Evolutionary conservation across 2,888 invertebrate genomes (phyloP), one percentile per base, ranked within the genome.

Genomic region (Zaprionus bogoriensis): DNA sequence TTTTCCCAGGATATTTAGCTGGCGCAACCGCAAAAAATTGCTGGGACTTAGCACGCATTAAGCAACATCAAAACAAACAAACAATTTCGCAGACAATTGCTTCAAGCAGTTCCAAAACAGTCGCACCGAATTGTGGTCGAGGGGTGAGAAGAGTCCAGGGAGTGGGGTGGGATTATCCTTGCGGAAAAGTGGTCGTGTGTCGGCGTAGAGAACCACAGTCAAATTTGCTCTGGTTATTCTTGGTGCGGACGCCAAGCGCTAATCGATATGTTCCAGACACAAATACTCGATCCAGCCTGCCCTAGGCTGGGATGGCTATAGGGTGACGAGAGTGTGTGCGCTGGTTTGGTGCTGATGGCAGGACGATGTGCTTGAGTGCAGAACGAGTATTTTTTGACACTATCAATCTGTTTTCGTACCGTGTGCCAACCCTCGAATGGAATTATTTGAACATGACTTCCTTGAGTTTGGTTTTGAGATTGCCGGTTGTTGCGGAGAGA

Each of bases 251-350:
- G 73, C 81, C 66, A 67, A 67, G 36, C 69, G 70, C 83, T 83
- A 87, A 87, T 88, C 87, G 83, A 88, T 88, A 85, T 69, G 71
- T 81, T 81, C 78, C 88, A 88, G 87, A 87, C 72, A 27, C 46
- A 59, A 67, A 54, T 70, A 47, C 70, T 52, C 50, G 25, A 47
- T 45, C 30, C 50, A 22, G 30, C 5, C 60, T 39, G 41, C 19
- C 46, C 38, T 14, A 32, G 17, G 28, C 32, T 22, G 17, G 17
- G 30, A 27, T 67, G 50, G 61, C 28, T 30, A 30, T 46, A 42
- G 23, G 14, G 19, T 36, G 28, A 4, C 12, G 57, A 44, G 12
- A 19, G 61, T 51, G 45, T 39, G 57, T 61, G 54, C 32, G 59
- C 51, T 59, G 79, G 77, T 73, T 65, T 69, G 59, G 30, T 66